Conservation (phyloP, 2,113 vertebrate genomes). For the Girardinichthys multiradiatus region DNA sequence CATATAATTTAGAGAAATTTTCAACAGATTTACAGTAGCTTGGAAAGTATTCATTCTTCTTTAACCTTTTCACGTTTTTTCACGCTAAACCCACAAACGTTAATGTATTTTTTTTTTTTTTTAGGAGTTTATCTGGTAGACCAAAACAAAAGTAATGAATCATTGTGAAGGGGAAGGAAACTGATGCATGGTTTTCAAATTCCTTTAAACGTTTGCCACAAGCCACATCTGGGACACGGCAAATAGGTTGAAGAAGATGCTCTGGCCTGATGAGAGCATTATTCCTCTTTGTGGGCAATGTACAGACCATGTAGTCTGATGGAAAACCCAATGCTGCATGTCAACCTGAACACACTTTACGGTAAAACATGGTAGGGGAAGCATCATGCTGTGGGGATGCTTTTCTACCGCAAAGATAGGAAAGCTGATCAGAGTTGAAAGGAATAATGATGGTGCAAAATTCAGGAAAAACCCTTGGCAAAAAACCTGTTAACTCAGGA, state of each 20-base stretch:
- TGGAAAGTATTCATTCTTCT: background rate
- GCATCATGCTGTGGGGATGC: too few relatives aligned
- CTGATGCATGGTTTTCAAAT: background rate
- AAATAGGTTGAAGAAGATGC: background rate
- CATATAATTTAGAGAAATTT: conserved; percentile 25
- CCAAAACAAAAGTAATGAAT: background rate
- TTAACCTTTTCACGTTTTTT: background rate
- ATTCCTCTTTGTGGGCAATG: too few relatives aligned
- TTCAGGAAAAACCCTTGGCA: too few relatives aligned
- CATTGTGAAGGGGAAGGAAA: background rate
- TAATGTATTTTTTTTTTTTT: too few relatives aligned
- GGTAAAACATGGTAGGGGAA: too few relatives aligned
- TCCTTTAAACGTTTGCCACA: background rate
- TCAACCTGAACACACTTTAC: too few relatives aligned
- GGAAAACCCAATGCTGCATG: background rate
- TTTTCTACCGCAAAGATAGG: too few relatives aligned
- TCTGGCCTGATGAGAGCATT: background rate
- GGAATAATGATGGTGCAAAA: too few relatives aligned
- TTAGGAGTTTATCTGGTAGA: background rate
- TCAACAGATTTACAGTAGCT: conserved; percentile 7
- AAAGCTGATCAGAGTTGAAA: too few relatives aligned
- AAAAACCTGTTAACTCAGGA: too few relatives aligned
- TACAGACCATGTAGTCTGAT: too few relatives aligned
- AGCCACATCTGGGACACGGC: background rate
- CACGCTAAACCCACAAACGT: too few relatives aligned